These are phyloP conservation scores for Drosophila kikkawai DNA, from an alignment of 1,140 invertebrate genomes.

Conservation along the genomic window DNA sequence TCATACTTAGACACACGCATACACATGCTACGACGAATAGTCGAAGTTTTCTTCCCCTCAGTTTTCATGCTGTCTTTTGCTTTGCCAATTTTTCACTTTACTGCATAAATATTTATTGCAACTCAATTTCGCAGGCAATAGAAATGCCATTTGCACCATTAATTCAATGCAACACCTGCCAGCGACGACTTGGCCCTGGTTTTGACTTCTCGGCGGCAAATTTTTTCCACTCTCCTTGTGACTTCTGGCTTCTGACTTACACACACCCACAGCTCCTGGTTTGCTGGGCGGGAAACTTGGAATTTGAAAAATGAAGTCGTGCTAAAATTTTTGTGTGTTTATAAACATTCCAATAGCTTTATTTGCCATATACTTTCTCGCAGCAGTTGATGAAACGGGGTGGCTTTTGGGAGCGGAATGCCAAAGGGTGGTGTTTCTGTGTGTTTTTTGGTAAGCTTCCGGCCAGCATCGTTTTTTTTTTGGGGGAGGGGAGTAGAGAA, in stretches of 20 bases:
- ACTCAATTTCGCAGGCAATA: constrained; percentile 82
- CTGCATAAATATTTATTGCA: constrained; percentile 83
- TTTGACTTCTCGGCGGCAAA: constrained; percentile 53
- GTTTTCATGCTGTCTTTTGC: constrained; percentile 59
- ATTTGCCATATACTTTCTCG: constrained; percentile 56
- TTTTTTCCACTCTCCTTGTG: constrained; percentile 26
- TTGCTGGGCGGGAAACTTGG: constrained; percentile 40
- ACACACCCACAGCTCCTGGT: constrained; percentile 1
- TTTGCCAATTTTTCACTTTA: constrained; percentile 80
- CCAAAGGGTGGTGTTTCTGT: constrained; percentile 25
- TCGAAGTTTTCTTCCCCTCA: background rate
- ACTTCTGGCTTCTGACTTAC: constrained; percentile 6
- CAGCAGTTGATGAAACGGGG: constrained; percentile 11
- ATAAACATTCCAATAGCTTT: constrained; percentile 75
- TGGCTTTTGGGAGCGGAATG: constrained; percentile 23
- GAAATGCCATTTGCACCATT: constrained; percentile 83
- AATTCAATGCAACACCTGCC: constrained; percentile 83
- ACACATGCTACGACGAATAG: constrained; percentile 5
- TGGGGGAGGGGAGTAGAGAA: background rate
- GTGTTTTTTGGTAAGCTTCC: constrained; percentile 41
- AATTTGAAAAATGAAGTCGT: constrained; percentile 82
- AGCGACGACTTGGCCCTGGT: constrained; percentile 71
- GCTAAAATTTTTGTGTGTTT: constrained; percentile 77
- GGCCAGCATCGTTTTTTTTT: constrained; percentile 40
- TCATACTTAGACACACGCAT: constrained; percentile 38